Evolutionary conservation across 2,888 invertebrate species (phyloP).

Genomic region (Cremastobaeus sp.): DNA sequence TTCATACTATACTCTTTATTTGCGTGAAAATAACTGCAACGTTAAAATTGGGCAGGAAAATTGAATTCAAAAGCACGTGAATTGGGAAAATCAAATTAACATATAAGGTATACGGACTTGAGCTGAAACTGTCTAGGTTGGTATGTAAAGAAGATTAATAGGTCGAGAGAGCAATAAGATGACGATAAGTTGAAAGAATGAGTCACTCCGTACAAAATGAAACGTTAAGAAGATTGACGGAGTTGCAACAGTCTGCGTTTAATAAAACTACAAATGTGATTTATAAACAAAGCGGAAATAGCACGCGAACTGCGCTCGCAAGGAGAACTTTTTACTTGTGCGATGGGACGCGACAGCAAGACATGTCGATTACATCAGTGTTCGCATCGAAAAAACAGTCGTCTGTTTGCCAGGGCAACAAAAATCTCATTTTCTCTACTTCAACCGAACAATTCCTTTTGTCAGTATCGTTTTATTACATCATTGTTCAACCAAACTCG

Average conservation of each 20-base stretch:
- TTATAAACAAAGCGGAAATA: conserved; percentile 18
- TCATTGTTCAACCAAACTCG: not conserved
- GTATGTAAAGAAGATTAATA: conserved; percentile 27
- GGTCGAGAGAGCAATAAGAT: conserved; percentile 15
- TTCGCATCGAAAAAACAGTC: not conserved
- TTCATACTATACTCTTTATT: too few species aligned
- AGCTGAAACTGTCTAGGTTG: too few species aligned
- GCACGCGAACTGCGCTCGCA: conserved; percentile 12
- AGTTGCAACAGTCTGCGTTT: conserved; percentile 20
- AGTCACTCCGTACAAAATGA: conserved; percentile 11
- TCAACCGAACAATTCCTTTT: not conserved
- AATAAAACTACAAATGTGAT: conserved; percentile 35
- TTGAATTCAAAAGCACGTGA: too few species aligned
- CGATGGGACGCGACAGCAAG: too few species aligned
- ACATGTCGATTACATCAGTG: conserved; percentile 19
- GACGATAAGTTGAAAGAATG: conserved; percentile 28
- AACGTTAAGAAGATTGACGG: conserved; percentile 21
- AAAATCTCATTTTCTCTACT: too few species aligned
- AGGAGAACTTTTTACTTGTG: conserved; percentile 22
- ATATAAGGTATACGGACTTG: too few species aligned
- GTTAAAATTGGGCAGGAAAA: too few species aligned
- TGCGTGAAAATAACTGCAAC: too few species aligned
- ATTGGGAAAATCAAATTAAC: conserved; percentile 19
- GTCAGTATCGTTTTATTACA: not conserved
- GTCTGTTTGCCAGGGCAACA: not conserved